Evolutionary conservation across 2,888 invertebrate species (phyloP).

Genomic region (Meta bourneti): DNA sequence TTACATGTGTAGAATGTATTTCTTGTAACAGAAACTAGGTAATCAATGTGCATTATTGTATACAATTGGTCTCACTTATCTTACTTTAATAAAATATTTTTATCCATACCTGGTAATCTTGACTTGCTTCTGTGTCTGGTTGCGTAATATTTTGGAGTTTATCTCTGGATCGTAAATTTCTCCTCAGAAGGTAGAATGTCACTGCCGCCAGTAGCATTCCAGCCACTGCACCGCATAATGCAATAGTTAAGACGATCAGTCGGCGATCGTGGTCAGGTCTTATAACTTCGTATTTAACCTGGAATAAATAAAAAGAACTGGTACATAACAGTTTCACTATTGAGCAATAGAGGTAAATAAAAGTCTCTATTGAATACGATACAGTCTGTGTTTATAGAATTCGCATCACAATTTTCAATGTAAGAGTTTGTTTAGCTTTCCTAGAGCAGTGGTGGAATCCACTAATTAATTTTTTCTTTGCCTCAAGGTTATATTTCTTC

Average conservation of each 20-base stretch:
- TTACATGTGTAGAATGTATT: too few relatives aligned
- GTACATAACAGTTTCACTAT: background rate
- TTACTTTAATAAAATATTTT: too few relatives aligned
- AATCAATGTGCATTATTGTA: too few relatives aligned
- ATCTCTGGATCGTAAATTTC: constrained; percentile 88
- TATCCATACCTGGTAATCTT: constrained; percentile 91
- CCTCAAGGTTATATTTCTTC: too few relatives aligned
- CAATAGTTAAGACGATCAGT: constrained; percentile 83
- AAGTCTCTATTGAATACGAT: background rate
- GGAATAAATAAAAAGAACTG: constrained; percentile 27
- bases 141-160: constrained; percentile 89
- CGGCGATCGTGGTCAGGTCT: constrained; percentile 80
- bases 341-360: background rate
- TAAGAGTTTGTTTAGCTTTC: too few relatives aligned
- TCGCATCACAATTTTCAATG: too few relatives aligned
- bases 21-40: too few relatives aligned
- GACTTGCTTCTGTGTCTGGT: constrained; percentile 91
- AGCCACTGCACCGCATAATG: constrained; percentile 85
- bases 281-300: constrained; percentile 78
- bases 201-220: constrained; percentile 85
- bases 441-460: too few relatives aligned
- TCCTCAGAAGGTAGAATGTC: constrained; percentile 86
- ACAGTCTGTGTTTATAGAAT: too few relatives aligned
- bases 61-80: too few relatives aligned
- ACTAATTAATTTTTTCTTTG: too few relatives aligned